Evolutionary conservation across 2,113 vertebrate genomes (phyloP).

Genomic region (Cottus gobio): DNA sequence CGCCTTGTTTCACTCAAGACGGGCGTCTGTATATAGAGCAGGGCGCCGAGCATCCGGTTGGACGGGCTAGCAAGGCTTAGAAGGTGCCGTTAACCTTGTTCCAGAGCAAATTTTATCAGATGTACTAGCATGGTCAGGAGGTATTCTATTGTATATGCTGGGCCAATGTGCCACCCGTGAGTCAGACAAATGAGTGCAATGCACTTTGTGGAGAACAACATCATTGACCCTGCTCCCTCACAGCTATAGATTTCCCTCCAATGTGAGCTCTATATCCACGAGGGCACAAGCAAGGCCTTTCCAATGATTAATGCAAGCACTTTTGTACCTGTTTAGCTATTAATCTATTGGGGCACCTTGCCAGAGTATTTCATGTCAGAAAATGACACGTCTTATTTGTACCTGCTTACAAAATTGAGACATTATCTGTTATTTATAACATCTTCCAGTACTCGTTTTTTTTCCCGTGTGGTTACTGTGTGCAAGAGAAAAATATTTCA

Average conservation of each 20-base stretch:
- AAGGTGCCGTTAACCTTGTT: conserved; percentile 75
- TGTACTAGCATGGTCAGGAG: conserved; percentile 64
- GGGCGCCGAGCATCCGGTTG: conserved; percentile 25
- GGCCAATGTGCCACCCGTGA: conserved; percentile 70
- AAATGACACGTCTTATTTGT: conserved; percentile 47
- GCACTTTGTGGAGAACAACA: conserved; percentile 76
- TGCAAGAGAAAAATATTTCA: conserved; percentile 21
- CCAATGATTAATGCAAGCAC: conserved; percentile 66
- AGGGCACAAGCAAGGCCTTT: conserved; percentile 55
- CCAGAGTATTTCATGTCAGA: conserved; percentile 43
- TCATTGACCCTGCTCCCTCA: conserved; percentile 72
- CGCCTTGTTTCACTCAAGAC: conserved; percentile 52
- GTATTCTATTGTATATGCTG: conserved; percentile 68
- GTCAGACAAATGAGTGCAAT: conserved; percentile 76
- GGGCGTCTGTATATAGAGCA: conserved; percentile 49
- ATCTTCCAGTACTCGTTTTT: neutral
- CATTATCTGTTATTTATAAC: conserved; percentile 32
- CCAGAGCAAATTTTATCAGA: conserved; percentile 79
- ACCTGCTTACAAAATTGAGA: conserved; percentile 32
- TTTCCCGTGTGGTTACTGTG: conserved; percentile 5
- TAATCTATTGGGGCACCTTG: conserved; percentile 57
- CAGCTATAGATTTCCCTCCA: conserved; percentile 71
- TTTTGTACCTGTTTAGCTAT: conserved; percentile 56
- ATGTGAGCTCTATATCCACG: conserved; percentile 49
- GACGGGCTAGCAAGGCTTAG: conserved; percentile 52